phyloP scores from a whole-genome alignment of 2,888 invertebrate species.

The Norana najaformis region DNA sequence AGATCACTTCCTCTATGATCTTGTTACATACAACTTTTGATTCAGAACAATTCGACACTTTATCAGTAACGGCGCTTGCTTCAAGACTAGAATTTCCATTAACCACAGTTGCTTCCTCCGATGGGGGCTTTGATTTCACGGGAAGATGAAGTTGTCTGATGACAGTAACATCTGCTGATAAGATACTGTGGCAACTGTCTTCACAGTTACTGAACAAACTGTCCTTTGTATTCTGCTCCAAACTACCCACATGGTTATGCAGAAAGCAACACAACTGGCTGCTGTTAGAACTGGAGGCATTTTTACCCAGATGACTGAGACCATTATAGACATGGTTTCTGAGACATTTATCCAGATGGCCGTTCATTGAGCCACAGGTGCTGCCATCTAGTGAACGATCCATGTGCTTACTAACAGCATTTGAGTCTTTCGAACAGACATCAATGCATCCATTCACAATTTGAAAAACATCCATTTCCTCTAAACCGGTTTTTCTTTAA shows the following conservation, averaged over 20 bases:
- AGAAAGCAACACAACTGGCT: neutral
- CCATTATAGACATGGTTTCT: neutral
- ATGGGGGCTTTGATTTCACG: neutral
- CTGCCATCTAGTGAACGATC: constrained; percentile 5
- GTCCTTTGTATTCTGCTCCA: neutral
- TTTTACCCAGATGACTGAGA: neutral
- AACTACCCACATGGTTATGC: neutral
- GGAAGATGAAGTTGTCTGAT: neutral
- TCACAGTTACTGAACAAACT: neutral
- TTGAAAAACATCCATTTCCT: neutral
- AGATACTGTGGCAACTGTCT: neutral
- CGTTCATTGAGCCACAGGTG: neutral
- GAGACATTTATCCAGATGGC: neutral
- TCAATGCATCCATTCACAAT: neutral
- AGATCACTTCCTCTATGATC: neutral
- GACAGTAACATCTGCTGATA: neutral
- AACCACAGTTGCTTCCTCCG: neutral
- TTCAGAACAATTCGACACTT: neutral
- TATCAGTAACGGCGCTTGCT: too few species aligned
- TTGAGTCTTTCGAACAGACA: neutral
- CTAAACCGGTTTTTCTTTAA: neutral
- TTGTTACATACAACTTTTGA: neutral
- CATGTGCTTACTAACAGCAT: neutral
- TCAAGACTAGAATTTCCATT: neutral
- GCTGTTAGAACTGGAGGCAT: neutral